A percentile compares a stretch with the other conserved stretches of the same genome.
phyloP scores from a whole-genome alignment of 2,888 invertebrate genomes.

The Netelia melanura region DNA sequence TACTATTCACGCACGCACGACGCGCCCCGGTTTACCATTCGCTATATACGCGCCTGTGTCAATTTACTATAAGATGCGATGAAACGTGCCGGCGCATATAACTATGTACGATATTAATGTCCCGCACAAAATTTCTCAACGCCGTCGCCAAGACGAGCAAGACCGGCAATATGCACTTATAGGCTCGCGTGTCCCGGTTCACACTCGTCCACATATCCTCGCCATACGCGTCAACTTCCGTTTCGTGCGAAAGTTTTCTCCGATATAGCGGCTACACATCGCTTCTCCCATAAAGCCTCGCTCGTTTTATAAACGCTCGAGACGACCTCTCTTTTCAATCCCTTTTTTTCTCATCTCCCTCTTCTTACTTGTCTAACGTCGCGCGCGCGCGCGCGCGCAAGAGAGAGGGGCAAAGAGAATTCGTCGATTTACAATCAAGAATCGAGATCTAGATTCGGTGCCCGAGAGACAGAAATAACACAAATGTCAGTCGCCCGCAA shows the following conservation, averaged over 20 bases:
- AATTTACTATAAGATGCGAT: not conserved
- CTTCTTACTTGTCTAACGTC: constrained; percentile 3
- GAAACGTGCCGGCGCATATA: not conserved
- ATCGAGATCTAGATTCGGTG: constrained; percentile 44
- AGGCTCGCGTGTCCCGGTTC: constrained; percentile 59
- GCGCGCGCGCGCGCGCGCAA: not conserved
- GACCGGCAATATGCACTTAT: constrained; percentile 46
- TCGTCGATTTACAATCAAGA: constrained; percentile 57
- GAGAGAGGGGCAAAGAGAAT: constrained; percentile 6
- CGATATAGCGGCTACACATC: not conserved
- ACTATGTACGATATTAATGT: constrained; percentile 32
- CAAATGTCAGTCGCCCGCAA: constrained; percentile 62
- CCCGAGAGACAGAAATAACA: constrained; percentile 52
- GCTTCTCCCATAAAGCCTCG: not conserved
- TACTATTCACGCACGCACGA: constrained; percentile 57
- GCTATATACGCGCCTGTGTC: not conserved
- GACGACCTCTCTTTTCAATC: not conserved
- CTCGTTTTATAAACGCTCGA: not conserved
- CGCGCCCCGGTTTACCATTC: constrained; percentile 49
- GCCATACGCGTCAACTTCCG: constrained; percentile 55
- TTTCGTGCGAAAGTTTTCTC: constrained; percentile 53
- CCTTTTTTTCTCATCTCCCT: constrained; percentile 24
- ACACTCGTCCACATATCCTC: constrained; percentile 60
- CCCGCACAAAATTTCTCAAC: constrained; percentile 50
- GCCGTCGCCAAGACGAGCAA: not conserved